phyloP scores from a whole-genome alignment of 1,140 invertebrate species.

The Rhysida immarginata region DNA sequence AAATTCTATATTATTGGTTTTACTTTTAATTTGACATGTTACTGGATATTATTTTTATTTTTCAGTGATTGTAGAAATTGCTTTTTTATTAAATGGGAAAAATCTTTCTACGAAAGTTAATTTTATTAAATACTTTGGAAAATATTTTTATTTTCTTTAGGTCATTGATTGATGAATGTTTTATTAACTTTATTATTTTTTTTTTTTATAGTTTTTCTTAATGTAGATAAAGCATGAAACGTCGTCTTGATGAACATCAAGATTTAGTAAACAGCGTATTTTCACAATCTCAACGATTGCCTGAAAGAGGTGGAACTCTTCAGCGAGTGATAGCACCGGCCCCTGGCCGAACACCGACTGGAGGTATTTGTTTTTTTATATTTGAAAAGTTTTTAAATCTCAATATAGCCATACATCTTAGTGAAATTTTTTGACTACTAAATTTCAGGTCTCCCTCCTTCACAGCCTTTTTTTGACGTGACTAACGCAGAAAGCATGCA shows the following conservation, averaged over 20 bases:
- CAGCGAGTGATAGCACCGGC: not conserved
- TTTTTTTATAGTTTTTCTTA: not conserved
- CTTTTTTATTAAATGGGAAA: not conserved
- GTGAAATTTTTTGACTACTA: too few relatives aligned
- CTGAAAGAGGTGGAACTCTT: conserved; percentile 1
- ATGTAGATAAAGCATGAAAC: conserved; percentile 9
- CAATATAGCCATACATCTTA: too few relatives aligned
- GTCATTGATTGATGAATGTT: not conserved
- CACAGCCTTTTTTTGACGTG: conserved; percentile 3
- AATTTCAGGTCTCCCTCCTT: too few relatives aligned
- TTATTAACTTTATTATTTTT: not conserved
- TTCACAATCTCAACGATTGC: not conserved
- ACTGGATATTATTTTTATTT: too few relatives aligned
- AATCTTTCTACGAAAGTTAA: not conserved
- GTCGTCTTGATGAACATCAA: conserved; percentile 8
- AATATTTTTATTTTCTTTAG: not conserved
- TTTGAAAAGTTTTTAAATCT: too few relatives aligned
- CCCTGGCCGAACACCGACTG: not conserved
- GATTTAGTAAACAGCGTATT: conserved; percentile 1
- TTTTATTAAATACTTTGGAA: not conserved
- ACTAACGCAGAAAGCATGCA: conserved; percentile 9
- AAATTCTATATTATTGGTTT: too few relatives aligned
- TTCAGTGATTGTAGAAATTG: too few relatives aligned
- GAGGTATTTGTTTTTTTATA: not conserved
- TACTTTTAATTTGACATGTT: too few relatives aligned